Evolutionary conservation across 2,113 vertebrate genomes (phyloP), one percentile per base, ranked within the genome.

Genomic region (Riparia riparia): DNA sequence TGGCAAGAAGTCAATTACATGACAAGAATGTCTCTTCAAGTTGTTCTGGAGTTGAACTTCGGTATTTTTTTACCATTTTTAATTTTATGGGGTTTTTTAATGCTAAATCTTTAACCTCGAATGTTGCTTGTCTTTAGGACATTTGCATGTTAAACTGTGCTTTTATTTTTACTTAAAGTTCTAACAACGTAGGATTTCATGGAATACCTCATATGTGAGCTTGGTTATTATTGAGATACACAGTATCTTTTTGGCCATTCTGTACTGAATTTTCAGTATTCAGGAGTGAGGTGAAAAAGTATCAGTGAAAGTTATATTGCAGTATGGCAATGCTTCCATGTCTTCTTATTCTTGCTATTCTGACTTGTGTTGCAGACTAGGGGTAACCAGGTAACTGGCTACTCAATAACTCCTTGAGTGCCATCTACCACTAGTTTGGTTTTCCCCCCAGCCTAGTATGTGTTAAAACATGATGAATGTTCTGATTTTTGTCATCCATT

Each of bases 401-500:
- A 19, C 51, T 72, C 34, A 44, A 0, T 26, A 32, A 32, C 15
- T 66, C 44, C 21, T 28, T 13, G 10, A 58, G 24, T 42, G 34
- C 20, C 12, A 63, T 68, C 21, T 49, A 7, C 18, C 10, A 10
- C 6, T 41, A 17, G 24, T 58, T 68, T 37, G 39, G 2, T 19
- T 81, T 56, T 7, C 3, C 3, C 12, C 2, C 1, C 9, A 50
- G 16, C 26, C 16, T 61, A 11, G 8, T 20, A 10, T 6, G 5
- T 58, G 47, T 45, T 82, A 54, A 94, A 79, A 58, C 11, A 13
- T 7, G 19, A 14, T 21, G 13, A 10, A 8, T 21, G 4, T 45
- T 68, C 25, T 66, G 66, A 20, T 34, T 86, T 66, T 64, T 57
- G 3, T 61, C 0, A 0, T 63, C 10, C 6, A 4, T 61, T 51